Evolutionary conservation across 2,113 vertebrate species (phyloP).

Genomic region (Arvicanthis niloticus): DNA sequence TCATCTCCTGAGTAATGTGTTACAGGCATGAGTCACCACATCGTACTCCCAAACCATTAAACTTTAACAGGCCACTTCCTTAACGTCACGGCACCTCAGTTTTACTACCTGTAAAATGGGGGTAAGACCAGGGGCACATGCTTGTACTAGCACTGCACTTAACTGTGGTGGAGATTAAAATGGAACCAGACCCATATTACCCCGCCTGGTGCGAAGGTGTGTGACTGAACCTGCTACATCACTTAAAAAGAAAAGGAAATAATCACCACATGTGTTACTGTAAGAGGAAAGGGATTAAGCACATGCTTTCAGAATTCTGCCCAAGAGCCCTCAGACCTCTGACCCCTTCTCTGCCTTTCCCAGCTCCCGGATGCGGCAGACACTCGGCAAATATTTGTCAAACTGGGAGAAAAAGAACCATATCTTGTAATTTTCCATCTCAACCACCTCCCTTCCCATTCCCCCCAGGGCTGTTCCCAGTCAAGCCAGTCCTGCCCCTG

Average conservation of each 20-base stretch:
- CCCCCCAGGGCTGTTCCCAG: slow-evolving; percentile 33
- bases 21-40: neutral
- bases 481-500: neutral
- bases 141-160: neutral
- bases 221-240: neutral
- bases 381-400: slow-evolving; percentile 81
- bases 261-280: neutral
- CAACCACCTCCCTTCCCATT: slow-evolving; percentile 54
- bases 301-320: neutral
- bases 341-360: slow-evolving; percentile 17
- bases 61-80: neutral
- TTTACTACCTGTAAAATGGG: slow-evolving; percentile 7
- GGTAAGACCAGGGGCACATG: neutral
- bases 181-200: neutral
- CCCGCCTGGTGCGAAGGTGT: neutral
- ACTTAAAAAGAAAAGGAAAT: neutral
- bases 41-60: neutral
- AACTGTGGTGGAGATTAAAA: neutral
- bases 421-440: slow-evolving; percentile 81
- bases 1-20: neutral
- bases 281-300: slow-evolving; percentile 3
- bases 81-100: neutral
- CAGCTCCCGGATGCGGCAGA: slow-evolving; percentile 24
- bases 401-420: slow-evolving; percentile 38
- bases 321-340: slow-evolving; percentile 39